phyloP scores from a whole-genome alignment of 2,888 invertebrate species.

The Thera obeliscata region DNA sequence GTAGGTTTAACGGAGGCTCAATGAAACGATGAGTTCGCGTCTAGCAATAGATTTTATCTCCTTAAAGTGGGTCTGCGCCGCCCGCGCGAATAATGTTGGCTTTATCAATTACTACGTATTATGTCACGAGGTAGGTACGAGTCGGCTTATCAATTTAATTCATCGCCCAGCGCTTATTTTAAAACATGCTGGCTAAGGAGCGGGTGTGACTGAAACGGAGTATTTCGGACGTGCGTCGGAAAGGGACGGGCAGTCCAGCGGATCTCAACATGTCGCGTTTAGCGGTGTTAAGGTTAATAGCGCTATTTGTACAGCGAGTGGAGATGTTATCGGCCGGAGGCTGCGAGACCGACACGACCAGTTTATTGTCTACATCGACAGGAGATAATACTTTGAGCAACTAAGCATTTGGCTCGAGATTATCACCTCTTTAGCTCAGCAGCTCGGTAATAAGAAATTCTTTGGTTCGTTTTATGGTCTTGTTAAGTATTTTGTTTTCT shows the following conservation, averaged over 20 bases:
- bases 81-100: slow-evolving; percentile 51
- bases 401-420: slow-evolving; percentile 40
- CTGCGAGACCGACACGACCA: slow-evolving; percentile 57
- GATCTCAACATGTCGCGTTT: slow-evolving; percentile 67
- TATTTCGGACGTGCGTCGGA: slow-evolving; percentile 33
- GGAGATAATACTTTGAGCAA: slow-evolving; percentile 47
- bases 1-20: slow-evolving; percentile 25
- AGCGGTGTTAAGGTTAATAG: slow-evolving; percentile 77
- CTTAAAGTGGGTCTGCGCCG: slow-evolving; percentile 32
- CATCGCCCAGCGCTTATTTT: slow-evolving; percentile 62
- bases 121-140: slow-evolving; percentile 60
- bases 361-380: slow-evolving; percentile 61
- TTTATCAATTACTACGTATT: slow-evolving; percentile 70
- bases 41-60: slow-evolving; percentile 35
- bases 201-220: slow-evolving; percentile 39
- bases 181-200: slow-evolving; percentile 57
- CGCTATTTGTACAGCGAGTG: slow-evolving; percentile 74
- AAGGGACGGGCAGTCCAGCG: slow-evolving; percentile 45
- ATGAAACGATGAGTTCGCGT: slow-evolving; percentile 31
- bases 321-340: slow-evolving; percentile 69
- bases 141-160: slow-evolving; percentile 67
- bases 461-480: slow-evolving; percentile 11
- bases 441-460: slow-evolving; percentile 13
- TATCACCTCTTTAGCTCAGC: slow-evolving; percentile 23
- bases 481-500: slow-evolving; percentile 7